Percentiles rank a stretch among this genome's conserved stretches.
Evolutionary conservation across 2,797 vertebrate genomes (phyloP).

Genomic region (Peromyscus aztecus): DNA sequence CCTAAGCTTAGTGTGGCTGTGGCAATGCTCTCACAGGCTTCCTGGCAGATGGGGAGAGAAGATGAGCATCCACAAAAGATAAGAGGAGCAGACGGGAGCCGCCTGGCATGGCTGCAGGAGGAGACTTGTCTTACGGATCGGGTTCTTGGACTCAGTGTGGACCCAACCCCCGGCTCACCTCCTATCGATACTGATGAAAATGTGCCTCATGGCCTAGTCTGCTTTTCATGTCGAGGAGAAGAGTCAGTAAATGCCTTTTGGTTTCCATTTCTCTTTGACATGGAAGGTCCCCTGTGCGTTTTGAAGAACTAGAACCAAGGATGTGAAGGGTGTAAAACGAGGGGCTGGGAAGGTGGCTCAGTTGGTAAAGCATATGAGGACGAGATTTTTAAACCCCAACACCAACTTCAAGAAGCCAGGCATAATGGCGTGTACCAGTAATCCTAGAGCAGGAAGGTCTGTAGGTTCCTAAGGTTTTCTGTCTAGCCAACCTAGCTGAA

Average conservation of each 20-base stretch:
- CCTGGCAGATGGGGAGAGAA: neutral
- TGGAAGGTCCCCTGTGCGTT: neutral
- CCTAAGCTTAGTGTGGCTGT: too few relatives aligned
- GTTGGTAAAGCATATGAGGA: neutral
- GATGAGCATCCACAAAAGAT: neutral
- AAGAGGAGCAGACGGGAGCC: neutral
- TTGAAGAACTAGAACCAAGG: neutral
- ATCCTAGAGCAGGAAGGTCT: neutral
- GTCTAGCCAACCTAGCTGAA: neutral
- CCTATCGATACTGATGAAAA: accelerated
- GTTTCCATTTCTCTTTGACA: neutral
- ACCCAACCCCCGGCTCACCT: neutral
- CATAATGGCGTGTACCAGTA: too few relatives aligned
- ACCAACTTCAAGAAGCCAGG: neutral
- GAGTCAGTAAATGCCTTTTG: neutral
- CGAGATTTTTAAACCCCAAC: neutral
- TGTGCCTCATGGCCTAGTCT: neutral
- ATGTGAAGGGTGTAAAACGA: neutral
- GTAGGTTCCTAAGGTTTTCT: neutral
- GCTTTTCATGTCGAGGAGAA: neutral
- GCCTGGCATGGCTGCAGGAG: neutral
- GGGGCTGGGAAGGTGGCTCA: neutral
- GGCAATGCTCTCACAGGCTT: neutral
- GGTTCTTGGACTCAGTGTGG: neutral
- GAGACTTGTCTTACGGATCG: accelerated